Evolutionary conservation across 2,888 invertebrate species (phyloP).

Genomic region (Deilephila porcellus): DNA sequence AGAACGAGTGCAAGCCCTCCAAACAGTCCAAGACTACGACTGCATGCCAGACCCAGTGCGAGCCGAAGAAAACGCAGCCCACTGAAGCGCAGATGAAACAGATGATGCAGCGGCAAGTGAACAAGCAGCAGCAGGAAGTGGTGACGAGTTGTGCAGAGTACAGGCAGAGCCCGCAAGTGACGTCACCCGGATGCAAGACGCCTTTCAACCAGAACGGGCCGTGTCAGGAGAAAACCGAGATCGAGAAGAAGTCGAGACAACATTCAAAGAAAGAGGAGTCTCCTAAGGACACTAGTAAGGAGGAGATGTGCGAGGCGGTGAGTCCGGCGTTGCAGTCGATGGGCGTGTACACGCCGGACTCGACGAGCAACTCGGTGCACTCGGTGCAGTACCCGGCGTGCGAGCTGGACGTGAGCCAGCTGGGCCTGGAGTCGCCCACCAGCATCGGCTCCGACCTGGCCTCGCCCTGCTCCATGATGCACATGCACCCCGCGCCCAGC

Average conservation of each 20-base stretch:
- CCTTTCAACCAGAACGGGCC: conserved; percentile 72
- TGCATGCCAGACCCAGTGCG: conserved; percentile 78
- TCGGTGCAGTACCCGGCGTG: conserved; percentile 91
- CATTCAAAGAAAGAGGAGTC: conserved; percentile 74
- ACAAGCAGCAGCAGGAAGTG: conserved; percentile 67
- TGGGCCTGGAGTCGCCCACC: conserved; percentile 94
- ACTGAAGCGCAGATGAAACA: conserved; percentile 75
- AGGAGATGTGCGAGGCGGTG: conserved; percentile 76
- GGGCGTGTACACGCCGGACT: conserved; percentile 94
- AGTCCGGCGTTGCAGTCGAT: conserved; percentile 89
- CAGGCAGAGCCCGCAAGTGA: conserved; percentile 72
- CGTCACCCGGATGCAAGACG: conserved; percentile 72
- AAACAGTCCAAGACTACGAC: conserved; percentile 78
- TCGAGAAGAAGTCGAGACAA: conserved; percentile 76
- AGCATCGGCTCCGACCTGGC: conserved; percentile 94
- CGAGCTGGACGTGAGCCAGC: conserved; percentile 92
- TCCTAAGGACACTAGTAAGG: conserved; percentile 70
- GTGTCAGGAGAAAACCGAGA: conserved; percentile 73
- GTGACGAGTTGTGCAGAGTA: conserved; percentile 73
- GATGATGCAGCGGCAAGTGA: conserved; percentile 74
- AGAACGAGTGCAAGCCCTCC: conserved; percentile 73
- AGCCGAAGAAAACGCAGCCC: conserved; percentile 68
- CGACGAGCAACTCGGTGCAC: conserved; percentile 92
- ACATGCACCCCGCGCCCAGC: conserved; percentile 78
- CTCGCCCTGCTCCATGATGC: conserved; percentile 90